Base-by-base conservation (phyloP, 2,888 invertebrate species). In the Amaurobius ferox region DNA sequence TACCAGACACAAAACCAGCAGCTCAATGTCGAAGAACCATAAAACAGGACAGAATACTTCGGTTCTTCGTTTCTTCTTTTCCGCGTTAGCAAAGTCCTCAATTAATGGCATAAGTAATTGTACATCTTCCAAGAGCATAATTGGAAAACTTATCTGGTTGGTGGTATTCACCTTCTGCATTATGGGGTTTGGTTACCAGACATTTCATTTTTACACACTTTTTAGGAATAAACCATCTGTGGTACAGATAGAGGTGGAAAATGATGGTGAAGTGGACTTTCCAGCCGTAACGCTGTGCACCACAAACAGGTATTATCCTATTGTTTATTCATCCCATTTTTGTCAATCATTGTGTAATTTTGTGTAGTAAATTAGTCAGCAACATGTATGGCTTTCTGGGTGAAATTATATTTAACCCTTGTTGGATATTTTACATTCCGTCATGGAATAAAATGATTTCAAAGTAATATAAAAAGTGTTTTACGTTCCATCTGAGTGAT, bases 301-400 rank as follows among this genome's bases (percentile, higher is more conserved):
- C 39, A 73, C 67, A 0, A 86, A 86, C 29, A 86, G 85, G 85
- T 86, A 9, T n/a, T n/a, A n/a, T n/a, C n/a, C n/a, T n/a, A n/a
- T n/a, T n/a, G n/a, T n/a, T n/a, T n/a, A n/a, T n/a, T n/a, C n/a
- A n/a, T n/a, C n/a, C n/a, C n/a, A n/a, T n/a, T n/a, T n/a, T n/a
- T n/a, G n/a, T n/a, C n/a, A n/a, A n/a, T n/a, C n/a, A n/a, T n/a
- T n/a, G n/a, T n/a, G n/a, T n/a, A n/a, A n/a, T n/a, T n/a, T n/a
- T n/a, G n/a, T n/a, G n/a, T n/a, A n/a, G n/a, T n/a, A n/a, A n/a
- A n/a, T n/a, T n/a, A n/a, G n/a, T n/a, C n/a, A n/a, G n/a, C n/a
- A n/a, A n/a, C n/a, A n/a, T n/a, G n/a, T n/a, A n/a, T n/a, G n/a
- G n/a, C n/a, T n/a, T n/a, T n/a, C n/a, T n/a, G n/a, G n/a, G n/a